Evolutionary conservation across 2,113 vertebrate species (phyloP).

Genomic region (Oostethus manadensis): DNA sequence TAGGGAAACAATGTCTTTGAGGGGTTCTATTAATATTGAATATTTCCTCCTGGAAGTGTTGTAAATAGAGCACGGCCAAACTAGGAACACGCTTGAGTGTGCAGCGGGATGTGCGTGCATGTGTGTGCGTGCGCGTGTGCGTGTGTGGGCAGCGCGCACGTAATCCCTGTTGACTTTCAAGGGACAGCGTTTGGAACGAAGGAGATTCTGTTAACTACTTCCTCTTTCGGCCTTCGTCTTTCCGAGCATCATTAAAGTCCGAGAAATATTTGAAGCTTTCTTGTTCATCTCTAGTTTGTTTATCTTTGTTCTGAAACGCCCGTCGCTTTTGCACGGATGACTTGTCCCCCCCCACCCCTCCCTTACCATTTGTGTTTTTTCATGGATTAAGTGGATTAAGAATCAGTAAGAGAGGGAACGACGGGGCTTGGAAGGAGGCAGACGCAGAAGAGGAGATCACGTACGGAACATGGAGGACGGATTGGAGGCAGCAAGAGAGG

Average conservation of each 20-base stretch:
- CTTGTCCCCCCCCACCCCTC: constrained; percentile 5
- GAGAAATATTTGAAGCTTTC: constrained; percentile 12
- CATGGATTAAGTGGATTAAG: constrained; percentile 54
- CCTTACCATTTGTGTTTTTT: constrained; percentile 13
- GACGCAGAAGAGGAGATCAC: not conserved
- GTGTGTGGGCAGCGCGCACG: constrained; percentile 30
- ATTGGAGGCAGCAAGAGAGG: not conserved
- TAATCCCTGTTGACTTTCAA: constrained; percentile 39
- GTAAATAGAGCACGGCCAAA: constrained; percentile 17
- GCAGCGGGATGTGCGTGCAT: constrained; percentile 8
- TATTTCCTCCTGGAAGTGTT: constrained; percentile 16
- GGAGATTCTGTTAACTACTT: constrained; percentile 23
- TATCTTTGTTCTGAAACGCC: constrained; percentile 35
- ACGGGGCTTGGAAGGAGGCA: not conserved
- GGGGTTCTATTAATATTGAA: constrained; percentile 12
- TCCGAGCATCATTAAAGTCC: constrained; percentile 24
- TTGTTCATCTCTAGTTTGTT: constrained; percentile 24
- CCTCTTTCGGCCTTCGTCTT: not conserved
- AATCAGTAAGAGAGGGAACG: constrained; percentile 10
- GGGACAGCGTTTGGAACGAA: constrained; percentile 18
- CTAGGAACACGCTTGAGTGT: constrained; percentile 27
- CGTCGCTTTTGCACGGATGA: constrained; percentile 34
- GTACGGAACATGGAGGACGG: constrained; percentile 7
- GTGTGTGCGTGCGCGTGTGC: constrained; percentile 5
- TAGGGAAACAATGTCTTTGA: constrained; percentile 19